phyloP scores from a whole-genome alignment of 2,888 invertebrate genomes.

The Ennomos quercinarius region DNA sequence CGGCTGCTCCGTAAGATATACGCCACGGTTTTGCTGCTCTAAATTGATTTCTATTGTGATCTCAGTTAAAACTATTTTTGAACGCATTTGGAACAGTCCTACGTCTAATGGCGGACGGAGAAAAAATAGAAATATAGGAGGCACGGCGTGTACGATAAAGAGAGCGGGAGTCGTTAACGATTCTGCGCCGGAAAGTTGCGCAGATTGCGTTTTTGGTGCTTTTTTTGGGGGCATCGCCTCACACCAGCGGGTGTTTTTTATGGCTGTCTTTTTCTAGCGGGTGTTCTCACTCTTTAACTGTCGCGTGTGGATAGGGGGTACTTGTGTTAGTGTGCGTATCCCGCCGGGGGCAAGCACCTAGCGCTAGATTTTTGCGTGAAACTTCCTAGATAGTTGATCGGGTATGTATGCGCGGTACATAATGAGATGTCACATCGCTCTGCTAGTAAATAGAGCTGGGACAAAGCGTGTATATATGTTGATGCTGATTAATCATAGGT shows the following conservation, averaged over 20 bases:
- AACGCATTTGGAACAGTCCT: constrained; percentile 61
- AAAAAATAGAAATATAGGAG: constrained; percentile 86
- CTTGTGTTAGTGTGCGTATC: constrained; percentile 50
- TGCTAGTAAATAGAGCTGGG: constrained; percentile 74
- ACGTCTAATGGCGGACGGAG: constrained; percentile 78
- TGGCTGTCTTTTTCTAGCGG: constrained; percentile 82
- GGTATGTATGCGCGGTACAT: constrained; percentile 67
- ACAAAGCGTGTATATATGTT: constrained; percentile 72
- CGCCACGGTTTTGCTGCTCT: constrained; percentile 48
- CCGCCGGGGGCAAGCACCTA: constrained; percentile 76
- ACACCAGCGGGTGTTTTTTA: constrained; percentile 83
- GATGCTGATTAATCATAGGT: constrained; percentile 79
- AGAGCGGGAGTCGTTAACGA: constrained; percentile 85
- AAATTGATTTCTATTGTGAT: constrained; percentile 40
- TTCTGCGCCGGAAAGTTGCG: constrained; percentile 87
- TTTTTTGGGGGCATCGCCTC: constrained; percentile 85
- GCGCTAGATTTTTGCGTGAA: constrained; percentile 82
- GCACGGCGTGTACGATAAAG: constrained; percentile 83
- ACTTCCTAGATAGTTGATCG: constrained; percentile 79
- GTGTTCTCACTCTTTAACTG: constrained; percentile 69
- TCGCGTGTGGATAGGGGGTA: constrained; percentile 51
- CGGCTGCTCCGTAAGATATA: constrained; percentile 63
- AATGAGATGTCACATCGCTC: constrained; percentile 80
- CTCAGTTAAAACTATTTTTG: constrained; percentile 46
- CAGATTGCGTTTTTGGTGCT: constrained; percentile 86